Percentiles rank a stretch among this genome's conserved stretches.
These are phyloP conservation scores for Malacoraja senta DNA, from an alignment of 2,797 vertebrate species.

Conservation along the genomic window DNA sequence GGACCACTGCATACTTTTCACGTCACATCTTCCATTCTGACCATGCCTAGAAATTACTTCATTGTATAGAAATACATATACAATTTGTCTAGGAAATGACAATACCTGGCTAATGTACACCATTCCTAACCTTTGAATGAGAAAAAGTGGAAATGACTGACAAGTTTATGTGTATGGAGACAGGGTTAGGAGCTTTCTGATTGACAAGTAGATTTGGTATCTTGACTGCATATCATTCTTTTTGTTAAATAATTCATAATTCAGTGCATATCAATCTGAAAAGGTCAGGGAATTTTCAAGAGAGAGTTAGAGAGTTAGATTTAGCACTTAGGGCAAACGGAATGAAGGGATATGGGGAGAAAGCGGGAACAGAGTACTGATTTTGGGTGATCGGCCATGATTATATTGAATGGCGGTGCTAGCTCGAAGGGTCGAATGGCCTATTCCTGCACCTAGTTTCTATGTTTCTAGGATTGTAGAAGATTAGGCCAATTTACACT, in stretches of 20 bases:
- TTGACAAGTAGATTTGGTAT: neutral
- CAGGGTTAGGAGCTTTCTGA: neutral
- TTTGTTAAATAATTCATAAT: neutral
- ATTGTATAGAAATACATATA: neutral
- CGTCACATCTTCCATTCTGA: neutral
- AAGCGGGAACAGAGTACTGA: no score
- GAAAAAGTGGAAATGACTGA: neutral
- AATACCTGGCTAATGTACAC: neutral
- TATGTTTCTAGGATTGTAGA: no score
- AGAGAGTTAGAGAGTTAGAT: no score
- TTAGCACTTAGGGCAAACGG: no score
- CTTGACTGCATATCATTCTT: neutral
- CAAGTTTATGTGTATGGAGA: neutral
- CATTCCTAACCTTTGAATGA: neutral
- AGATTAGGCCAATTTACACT: neutral
- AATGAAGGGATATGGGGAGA: no score
- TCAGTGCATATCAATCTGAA: neutral
- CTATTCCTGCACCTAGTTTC: no score
- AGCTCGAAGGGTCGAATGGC: no score
- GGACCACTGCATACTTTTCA: neutral
- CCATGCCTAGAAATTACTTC: neutral
- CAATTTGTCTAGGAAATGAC: neutral
- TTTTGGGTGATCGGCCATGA: no score
- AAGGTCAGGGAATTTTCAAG: neutral
- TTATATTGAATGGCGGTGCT: no score